A percentile compares a stretch with the other conserved stretches of the same genome.
Evolutionary conservation across 64 coral and sea anemone genomes (phyloP).

Genomic region (Montipora capricornis): DNA sequence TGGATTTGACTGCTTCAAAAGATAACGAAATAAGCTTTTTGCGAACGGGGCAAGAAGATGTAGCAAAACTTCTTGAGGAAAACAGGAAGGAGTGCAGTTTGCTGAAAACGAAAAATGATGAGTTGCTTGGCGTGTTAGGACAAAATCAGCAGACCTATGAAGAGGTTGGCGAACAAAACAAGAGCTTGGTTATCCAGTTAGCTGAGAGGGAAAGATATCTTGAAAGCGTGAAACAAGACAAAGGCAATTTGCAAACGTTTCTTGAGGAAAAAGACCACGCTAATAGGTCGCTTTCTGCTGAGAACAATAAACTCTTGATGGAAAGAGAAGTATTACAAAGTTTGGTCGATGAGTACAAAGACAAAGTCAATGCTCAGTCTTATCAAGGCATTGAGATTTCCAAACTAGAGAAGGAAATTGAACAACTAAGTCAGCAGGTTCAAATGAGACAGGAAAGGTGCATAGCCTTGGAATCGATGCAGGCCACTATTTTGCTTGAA

Average conservation of each 20-base stretch:
- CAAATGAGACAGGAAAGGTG: constrained; percentile 37
- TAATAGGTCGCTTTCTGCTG: constrained; percentile 24
- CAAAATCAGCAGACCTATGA: constrained; percentile 75
- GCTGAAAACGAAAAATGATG: constrained; percentile 59
- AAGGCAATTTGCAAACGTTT: constrained; percentile 60
- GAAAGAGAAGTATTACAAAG: constrained; percentile 61
- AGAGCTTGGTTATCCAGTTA: constrained; percentile 59
- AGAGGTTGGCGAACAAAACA: constrained; percentile 59
- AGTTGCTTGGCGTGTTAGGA: constrained; percentile 76
- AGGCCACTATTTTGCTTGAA: constrained; percentile 49
- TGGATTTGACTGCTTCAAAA: constrained; percentile 65
- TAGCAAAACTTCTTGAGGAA: constrained; percentile 76
- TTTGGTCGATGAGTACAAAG: constrained; percentile 54
- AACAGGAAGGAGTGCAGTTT: constrained; percentile 54
- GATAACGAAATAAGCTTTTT: constrained; percentile 71
- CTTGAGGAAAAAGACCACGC: constrained; percentile 62
- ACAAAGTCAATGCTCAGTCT: constrained; percentile 17
- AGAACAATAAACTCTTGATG: constrained; percentile 39
- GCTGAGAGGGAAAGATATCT: constrained; percentile 54
- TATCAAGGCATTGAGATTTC: constrained; percentile 19
- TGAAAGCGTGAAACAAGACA: constrained; percentile 61
- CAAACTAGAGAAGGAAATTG: constrained; percentile 27
- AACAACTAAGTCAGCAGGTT: constrained; percentile 39
- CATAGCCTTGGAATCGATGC: constrained; percentile 63
- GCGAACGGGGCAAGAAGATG: constrained; percentile 67